A percentile compares a stretch with the other conserved stretches of the same genome.
These are phyloP conservation scores for Elaphurus davidianus DNA, from an alignment of 2,113 vertebrate genomes.

Conservation along the genomic window DNA sequence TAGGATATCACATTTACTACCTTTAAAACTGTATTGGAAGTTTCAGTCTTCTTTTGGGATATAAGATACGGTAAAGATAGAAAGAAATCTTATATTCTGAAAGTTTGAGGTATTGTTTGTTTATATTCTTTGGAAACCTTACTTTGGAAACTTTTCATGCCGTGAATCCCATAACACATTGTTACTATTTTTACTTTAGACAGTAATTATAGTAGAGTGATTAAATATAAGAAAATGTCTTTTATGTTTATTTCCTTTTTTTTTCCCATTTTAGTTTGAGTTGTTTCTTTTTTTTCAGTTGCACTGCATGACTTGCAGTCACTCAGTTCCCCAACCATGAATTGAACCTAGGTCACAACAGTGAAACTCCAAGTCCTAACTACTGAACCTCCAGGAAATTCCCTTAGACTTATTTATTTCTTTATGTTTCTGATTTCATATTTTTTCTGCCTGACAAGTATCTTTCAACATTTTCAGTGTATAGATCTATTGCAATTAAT, in stretches of 20 bases:
- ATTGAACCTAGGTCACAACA: background rate
- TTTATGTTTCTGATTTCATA: background rate
- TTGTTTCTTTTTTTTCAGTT: accelerated
- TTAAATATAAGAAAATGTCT: background rate
- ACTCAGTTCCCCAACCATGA: background rate
- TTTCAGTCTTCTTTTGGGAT: background rate
- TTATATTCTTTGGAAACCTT: background rate
- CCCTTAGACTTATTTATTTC: background rate
- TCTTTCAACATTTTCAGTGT: background rate
- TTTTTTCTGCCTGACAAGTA: background rate
- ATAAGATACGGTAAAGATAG: background rate
- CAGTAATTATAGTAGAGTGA: background rate
- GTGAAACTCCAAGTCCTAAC: background rate
- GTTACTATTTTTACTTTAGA: background rate
- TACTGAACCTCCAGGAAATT: background rate
- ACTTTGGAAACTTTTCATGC: background rate
- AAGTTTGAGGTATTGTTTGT: background rate
- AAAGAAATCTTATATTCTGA: background rate
- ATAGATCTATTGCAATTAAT: background rate
- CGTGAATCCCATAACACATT: background rate
- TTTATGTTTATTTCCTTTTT: background rate
- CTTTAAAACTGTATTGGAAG: background rate
- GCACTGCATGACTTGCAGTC: background rate
- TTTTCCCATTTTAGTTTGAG: background rate
- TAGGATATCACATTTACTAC: background rate